A percentile compares a stretch with the other conserved stretches of the same genome.
Conservation (phyloP, 1,140 invertebrate species). For the Drosophila orena region DNA sequence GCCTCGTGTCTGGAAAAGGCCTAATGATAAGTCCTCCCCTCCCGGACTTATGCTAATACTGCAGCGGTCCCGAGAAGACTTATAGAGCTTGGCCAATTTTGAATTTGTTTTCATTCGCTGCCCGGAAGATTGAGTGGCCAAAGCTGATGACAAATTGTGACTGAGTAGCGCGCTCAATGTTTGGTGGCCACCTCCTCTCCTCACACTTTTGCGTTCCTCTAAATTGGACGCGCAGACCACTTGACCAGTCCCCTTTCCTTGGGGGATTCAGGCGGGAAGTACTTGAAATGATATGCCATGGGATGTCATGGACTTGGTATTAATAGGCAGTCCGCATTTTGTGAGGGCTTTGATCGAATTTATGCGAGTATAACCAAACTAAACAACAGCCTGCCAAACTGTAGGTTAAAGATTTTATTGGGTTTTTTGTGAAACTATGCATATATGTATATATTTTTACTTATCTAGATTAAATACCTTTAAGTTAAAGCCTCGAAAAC, state of each 20-base stretch:
- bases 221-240: constrained; percentile 75
- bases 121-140: constrained; percentile 61
- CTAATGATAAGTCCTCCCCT: constrained; percentile 49
- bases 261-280: constrained; percentile 10
- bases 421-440: too few relatives aligned
- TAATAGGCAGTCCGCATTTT: background rate
- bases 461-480: too few relatives aligned
- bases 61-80: constrained; percentile 34
- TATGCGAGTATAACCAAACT: background rate
- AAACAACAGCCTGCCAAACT: too few relatives aligned
- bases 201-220: constrained; percentile 25
- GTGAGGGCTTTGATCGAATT: background rate
- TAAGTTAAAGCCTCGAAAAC: too few relatives aligned
- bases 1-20: constrained; percentile 56
- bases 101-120: constrained; percentile 24
- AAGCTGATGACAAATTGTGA: constrained; percentile 77
- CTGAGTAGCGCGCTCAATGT: constrained; percentile 35
- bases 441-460: too few relatives aligned
- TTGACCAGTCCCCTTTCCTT: constrained; percentile 45
- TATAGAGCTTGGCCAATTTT: constrained; percentile 72
- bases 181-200: constrained; percentile 15
- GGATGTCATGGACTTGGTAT: constrained; percentile 30
- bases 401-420: too few relatives aligned
- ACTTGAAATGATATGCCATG: constrained; percentile 50
- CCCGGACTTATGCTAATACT: constrained; percentile 64